A percentile compares a stretch with the other conserved stretches of the same genome.
phyloP scores from a whole-genome alignment of 2,113 vertebrate species.

The Dromas ardeola region DNA sequence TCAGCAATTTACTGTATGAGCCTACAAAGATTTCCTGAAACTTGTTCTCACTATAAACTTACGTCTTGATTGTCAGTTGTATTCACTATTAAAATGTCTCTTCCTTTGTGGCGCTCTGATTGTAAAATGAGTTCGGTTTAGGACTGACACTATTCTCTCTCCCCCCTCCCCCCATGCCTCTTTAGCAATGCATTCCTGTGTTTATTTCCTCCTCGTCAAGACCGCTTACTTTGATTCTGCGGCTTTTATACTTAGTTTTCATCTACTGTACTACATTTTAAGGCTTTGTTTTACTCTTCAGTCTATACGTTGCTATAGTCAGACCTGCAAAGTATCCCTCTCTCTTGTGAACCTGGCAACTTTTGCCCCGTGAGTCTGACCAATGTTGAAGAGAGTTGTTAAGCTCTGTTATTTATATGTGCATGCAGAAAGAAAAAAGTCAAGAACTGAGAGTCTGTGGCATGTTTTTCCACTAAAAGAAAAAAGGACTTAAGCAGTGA shows the following conservation, averaged over 20 bases:
- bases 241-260: background rate
- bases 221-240: background rate
- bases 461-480: background rate
- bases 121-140: conserved; percentile 17
- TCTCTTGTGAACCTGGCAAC: background rate
- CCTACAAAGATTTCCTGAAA: conserved; percentile 15
- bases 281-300: background rate
- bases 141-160: background rate
- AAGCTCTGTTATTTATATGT: background rate
- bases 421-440: background rate
- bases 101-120: conserved; percentile 22
- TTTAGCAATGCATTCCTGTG: background rate
- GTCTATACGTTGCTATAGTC: background rate
- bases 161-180: background rate
- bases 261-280: background rate
- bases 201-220: background rate
- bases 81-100: conserved; percentile 10
- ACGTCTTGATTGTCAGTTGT: background rate
- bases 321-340: background rate
- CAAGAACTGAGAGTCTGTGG: background rate
- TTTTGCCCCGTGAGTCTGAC: background rate
- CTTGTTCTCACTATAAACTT: conserved; percentile 1
- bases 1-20: conserved; percentile 17
- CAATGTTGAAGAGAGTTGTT: background rate
- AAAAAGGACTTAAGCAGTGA: background rate